Evolutionary conservation across 1,140 invertebrate species (phyloP), one percentile per base, ranked within the genome.

Genomic region (Medauroidea extradentata): DNA sequence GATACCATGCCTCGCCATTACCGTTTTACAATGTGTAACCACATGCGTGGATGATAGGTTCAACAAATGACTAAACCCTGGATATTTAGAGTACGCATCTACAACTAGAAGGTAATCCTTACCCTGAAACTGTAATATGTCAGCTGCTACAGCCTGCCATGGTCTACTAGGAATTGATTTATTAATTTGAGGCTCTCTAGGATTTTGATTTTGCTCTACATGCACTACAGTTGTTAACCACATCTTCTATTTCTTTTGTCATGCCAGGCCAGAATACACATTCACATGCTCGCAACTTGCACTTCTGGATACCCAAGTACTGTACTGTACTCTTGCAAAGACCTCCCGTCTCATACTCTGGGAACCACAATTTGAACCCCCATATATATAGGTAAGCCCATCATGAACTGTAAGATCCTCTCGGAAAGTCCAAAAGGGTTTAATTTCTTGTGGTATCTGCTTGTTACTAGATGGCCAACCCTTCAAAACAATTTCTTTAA

Each of bases 171-270:
- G 71, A 48, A 70, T 63, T 46, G 68, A 55, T 52, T 67, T 61
- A 23, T 51, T 39, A n/a, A 65, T 57, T 59, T 76, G 53, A 14
- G 73, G 68, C 63, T 77, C 69, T 63, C 73, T 71, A 21, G 51
- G 13, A 54, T 71, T 69, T 16, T 55, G 60, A 14, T 60, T 65
- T 49, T 49, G 63, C 68, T 38, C 58, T 5, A 66, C 78, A 79
- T 38, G 60, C 64, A 43, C 63, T 46, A 69, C 77, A 79, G 57
- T 68, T 69, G 19, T 57, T 51, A 23, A 80, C 63, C 18, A 69
- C 61, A 52, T 75, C 64, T 69, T 71, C 68, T 24, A 80, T 76
- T 52, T 80, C 68, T 42, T 71, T 71, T 39, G 64, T 65, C 60
- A 68, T 63, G n/a, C 52, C 46, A 25, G 66, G 66, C 65, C 65